Conservation (phyloP, 2,888 invertebrate species). For the Frankliniella intonsa region DNA sequence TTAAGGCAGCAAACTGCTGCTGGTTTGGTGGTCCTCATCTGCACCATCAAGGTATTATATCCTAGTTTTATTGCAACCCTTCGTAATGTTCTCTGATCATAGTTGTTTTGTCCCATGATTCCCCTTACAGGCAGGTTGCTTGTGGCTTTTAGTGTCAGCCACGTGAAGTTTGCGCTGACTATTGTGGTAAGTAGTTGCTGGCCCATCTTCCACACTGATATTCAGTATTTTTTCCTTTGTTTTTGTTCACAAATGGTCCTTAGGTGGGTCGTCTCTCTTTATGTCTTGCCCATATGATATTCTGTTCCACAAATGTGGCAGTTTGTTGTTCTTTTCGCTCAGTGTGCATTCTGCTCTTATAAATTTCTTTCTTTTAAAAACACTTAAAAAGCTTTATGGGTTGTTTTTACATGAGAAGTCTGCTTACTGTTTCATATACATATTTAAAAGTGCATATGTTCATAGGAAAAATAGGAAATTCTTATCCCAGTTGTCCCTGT, state of each 20-base stretch:
- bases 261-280: background rate
- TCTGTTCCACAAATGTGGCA: too few species aligned
- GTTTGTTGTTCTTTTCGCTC: too few species aligned
- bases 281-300: background rate
- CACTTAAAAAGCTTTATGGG: background rate
- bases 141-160: conserved; percentile 26
- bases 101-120: conserved; percentile 26
- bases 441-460: too few species aligned
- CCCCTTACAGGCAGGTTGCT: conserved; percentile 23
- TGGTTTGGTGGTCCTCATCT: conserved; percentile 16
- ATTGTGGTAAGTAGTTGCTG: conserved; percentile 24
- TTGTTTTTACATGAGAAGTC: background rate
- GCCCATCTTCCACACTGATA: conserved; percentile 22
- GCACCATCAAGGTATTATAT: conserved; percentile 25
- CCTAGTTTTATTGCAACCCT: conserved; percentile 26
- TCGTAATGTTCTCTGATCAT: conserved; percentile 19
- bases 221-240: conserved; percentile 1
- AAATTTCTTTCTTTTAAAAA: background rate
- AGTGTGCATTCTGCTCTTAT: background rate
- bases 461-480: too few species aligned
- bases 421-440: background rate
- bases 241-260: background rate
- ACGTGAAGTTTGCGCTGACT: conserved; percentile 23
- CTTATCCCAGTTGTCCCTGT: too few species aligned
- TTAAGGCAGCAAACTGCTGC: conserved; percentile 4